Conservation (phyloP, 2,888 invertebrate species). For the Doris montereyensis region DNA sequence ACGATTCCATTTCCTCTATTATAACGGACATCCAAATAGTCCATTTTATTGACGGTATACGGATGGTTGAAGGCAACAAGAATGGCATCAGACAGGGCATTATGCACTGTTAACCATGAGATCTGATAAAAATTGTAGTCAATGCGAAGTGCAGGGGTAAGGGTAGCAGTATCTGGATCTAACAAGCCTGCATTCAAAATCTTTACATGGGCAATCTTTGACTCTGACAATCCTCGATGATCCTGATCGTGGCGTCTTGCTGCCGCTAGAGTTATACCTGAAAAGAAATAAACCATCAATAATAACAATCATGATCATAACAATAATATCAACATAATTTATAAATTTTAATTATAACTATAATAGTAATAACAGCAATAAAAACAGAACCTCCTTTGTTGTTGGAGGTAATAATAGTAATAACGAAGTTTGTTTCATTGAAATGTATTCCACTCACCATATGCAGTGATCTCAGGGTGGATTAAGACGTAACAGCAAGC, state of each 20-base stretch:
- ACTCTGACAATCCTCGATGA: conserved; percentile 42
- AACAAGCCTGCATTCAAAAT: conserved; percentile 84
- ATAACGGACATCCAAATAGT: conserved; percentile 74
- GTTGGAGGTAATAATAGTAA: too few species aligned
- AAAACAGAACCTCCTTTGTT: too few species aligned
- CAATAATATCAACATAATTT: too few species aligned
- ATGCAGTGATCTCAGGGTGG: too few species aligned
- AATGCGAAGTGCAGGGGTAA: conserved; percentile 75
- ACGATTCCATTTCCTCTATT: conserved; percentile 85
- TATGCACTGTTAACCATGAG: conserved; percentile 77
- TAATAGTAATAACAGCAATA: too few species aligned
- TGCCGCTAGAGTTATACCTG: conserved; percentile 64
- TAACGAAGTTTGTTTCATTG: too few species aligned
- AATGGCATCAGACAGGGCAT: conserved; percentile 93
- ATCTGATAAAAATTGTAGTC: conserved; percentile 77
- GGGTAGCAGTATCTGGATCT: conserved; percentile 87
- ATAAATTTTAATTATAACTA: too few species aligned
- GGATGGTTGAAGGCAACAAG: conserved; percentile 96
- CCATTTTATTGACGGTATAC: conserved; percentile 82
- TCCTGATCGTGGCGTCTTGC: conserved; percentile 51
- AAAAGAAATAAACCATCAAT: too few species aligned
- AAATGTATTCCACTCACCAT: too few species aligned
- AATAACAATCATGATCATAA: too few species aligned
- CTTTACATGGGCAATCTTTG: conserved; percentile 56
- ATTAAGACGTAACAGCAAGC: too few species aligned